Conservation (phyloP, 2,888 invertebrate genomes). For the Melanostoma mellinum region DNA sequence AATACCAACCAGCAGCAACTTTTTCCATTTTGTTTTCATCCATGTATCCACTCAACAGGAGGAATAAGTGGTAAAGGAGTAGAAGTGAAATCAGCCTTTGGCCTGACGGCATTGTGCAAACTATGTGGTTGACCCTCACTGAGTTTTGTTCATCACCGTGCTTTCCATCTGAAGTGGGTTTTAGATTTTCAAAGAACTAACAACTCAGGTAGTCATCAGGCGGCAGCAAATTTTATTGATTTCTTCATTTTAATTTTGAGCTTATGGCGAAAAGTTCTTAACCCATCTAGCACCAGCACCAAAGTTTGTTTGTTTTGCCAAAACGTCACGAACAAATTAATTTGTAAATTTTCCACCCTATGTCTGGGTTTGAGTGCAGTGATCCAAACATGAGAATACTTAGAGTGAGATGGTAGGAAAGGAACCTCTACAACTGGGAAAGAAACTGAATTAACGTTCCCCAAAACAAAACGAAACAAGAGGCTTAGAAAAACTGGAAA, state of each 20-base stretch:
- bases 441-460: constrained; percentile 62
- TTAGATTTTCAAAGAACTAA: constrained; percentile 43
- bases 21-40: constrained; percentile 7
- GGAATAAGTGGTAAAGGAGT: not conserved
- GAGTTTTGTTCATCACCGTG: constrained; percentile 6
- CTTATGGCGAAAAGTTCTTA: constrained; percentile 52
- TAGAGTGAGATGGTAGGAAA: too few relatives aligned
- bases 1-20: constrained; percentile 9
- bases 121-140: constrained; percentile 67
- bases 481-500: not conserved
- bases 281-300: constrained; percentile 22
- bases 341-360: constrained; percentile 40
- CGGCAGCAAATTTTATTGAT: constrained; percentile 63
- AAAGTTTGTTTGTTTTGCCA: constrained; percentile 67
- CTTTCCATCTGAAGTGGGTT: constrained; percentile 24
- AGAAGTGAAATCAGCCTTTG: not conserved
- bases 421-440: not conserved
- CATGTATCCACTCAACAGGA: constrained; percentile 4
- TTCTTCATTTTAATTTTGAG: constrained; percentile 68
- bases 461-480: not conserved
- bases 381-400: not conserved
- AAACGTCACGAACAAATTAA: constrained; percentile 71
- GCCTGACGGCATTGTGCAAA: constrained; percentile 56
- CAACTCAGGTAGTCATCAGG: constrained; percentile 2
- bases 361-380: constrained; percentile 3